Evolutionary conservation across 2,797 vertebrate genomes (phyloP), one percentile per base, ranked within the genome.

Genomic region (Cirrhinus mrigala): DNA sequence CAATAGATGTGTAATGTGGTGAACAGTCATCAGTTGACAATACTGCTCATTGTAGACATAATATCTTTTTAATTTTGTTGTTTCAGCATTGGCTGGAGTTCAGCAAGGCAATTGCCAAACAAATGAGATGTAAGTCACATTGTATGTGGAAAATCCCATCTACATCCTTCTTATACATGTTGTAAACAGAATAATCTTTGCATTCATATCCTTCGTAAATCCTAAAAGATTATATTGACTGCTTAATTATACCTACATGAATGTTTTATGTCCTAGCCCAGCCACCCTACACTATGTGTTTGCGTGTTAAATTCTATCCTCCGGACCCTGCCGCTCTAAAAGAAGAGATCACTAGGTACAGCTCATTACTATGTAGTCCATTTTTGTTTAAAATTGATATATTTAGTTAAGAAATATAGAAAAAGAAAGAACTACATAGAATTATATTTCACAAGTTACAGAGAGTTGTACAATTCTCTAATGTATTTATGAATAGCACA

Each of bases 81-180:
- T 95, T 94, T 89, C 94, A 99, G 98, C 98, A 99, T 60, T 99
- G 98, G 98, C 90, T 99, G 96, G 98, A 99, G 87, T 96, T 97
- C 64, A 96, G 98, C 60, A 98, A 99, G 92, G 97, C 97, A 0
- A 97, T 99, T 33, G 95, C 96, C 90, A 99, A 99, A 93, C 98
- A 99, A 90, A 94, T 99, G 95, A 96, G 97, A 95, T 96, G 98
- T 99, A 95, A 98, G 98, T 97, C 46, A 68, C 44, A 58, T n/a
- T 70, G 58, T 52, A 18, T 86, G 60, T 75, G 48, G 60, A 64
- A 52, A 73, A 81, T 56, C 16, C 29, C 64, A 68, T 3, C 29
- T 68, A 68, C 16, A 37, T 37, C 2, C 29, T 69, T 62, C 22
- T 54, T 69, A 11, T n/a, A 22, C 3, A 71, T 58, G 29, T 56